Evolutionary conservation across 2,888 invertebrate species (phyloP), one percentile per base, ranked within the genome.

Genomic region (Drosophila cognata): DNA sequence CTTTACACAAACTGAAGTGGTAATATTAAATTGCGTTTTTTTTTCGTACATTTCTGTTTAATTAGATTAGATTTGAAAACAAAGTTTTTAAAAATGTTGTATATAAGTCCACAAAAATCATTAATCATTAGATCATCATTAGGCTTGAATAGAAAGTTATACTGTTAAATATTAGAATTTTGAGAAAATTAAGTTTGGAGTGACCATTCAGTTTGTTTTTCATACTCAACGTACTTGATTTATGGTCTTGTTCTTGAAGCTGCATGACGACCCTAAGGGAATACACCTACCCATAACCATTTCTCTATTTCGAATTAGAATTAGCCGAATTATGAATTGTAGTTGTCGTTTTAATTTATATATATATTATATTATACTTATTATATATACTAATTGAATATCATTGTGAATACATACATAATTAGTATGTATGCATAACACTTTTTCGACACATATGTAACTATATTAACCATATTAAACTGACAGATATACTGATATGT

Each of bases 291-390:
- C 21, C 16, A 46, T 16, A 51, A 29, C 35, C 18, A 25, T 25
- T 16, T 29, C 50, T 62, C n/a, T 33, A 18, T 56, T 31, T 35
- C 13, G 46, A 55, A 50, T 31, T 43, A 55, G 63, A 36, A 46
- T 21, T 70, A 60, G 70, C 16, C 70, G 13, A 72, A 43, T 72
- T 6, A 51, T 72, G 29, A 61, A 55, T 43, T 55, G 38, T 70
- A 70, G 70, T 55, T 70, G 52, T 31, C n/a, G 43, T 58, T 59
- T 52, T 43, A 33, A 28, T 62, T 28, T 35, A 43, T 43, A 43
- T 21, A 41, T 0, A 21, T 21, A 21, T 21, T 46, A 46, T 46
- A 16, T 21, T 43, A 43, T 21, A 11, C 11, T 11, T 25, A 46
- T 46, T 25, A 8, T 46, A 46, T 16, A 3, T 16, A 46, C 21